phyloP scores from a whole-genome alignment of 2,888 invertebrate species.

The Dinocampus coccinellae region DNA sequence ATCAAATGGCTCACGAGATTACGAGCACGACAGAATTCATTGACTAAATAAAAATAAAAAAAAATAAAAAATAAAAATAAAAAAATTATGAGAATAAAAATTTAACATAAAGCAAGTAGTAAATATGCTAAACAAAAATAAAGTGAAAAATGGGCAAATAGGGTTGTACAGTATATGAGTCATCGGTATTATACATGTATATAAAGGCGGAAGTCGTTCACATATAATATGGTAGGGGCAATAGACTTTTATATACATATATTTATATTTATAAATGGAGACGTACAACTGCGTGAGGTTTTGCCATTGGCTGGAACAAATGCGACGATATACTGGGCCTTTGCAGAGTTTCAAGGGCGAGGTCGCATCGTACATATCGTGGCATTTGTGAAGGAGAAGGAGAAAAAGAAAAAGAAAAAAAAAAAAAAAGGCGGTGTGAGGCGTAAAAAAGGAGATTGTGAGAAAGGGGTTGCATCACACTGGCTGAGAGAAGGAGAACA shows the following conservation, averaged over 20 bases:
- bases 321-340: constrained; percentile 34
- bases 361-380: constrained; percentile 31
- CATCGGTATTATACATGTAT: constrained; percentile 25
- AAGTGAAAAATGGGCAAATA: constrained; percentile 17
- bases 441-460: constrained; percentile 33
- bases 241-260: not conserved
- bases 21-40: constrained; percentile 20
- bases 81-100: constrained; percentile 39
- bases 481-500: constrained; percentile 21
- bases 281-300: constrained; percentile 37
- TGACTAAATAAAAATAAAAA: constrained; percentile 23
- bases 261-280: constrained; percentile 29
- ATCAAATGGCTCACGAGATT: constrained; percentile 20
- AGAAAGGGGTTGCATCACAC: constrained; percentile 38
- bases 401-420: no score
- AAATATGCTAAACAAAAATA: constrained; percentile 19
- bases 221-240: constrained; percentile 12
- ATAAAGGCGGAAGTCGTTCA: constrained; percentile 34
- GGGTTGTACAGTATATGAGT: constrained; percentile 2
- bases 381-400: constrained; percentile 24
- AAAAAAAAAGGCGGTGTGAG: no score
- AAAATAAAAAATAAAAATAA: constrained; percentile 28
- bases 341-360: constrained; percentile 56
- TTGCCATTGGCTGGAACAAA: constrained; percentile 53
- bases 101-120: constrained; percentile 37